These are phyloP conservation scores for Drosophila takahashii DNA, from an alignment of 1,140 invertebrate genomes.

Conservation along the genomic window DNA sequence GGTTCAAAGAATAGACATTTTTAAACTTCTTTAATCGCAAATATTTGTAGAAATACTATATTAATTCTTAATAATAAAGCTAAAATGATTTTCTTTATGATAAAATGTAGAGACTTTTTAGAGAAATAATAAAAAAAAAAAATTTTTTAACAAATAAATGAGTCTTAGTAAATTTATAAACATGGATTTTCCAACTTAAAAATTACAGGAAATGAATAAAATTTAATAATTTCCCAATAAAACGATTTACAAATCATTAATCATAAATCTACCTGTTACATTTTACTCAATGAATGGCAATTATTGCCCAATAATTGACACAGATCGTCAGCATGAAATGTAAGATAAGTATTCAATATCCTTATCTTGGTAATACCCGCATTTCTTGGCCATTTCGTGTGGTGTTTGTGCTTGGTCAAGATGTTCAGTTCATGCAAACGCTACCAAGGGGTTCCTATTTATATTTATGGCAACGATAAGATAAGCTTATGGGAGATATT, in stretches of 20 bases:
- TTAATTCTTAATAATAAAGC: too few species aligned
- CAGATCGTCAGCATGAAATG: slow-evolving; percentile 15
- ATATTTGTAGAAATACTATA: not conserved
- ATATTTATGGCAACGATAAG: slow-evolving; percentile 48
- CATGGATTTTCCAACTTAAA: too few species aligned
- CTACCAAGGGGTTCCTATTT: slow-evolving; percentile 48
- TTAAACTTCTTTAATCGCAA: not conserved
- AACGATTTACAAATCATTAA: too few species aligned
- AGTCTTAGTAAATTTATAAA: too few species aligned
- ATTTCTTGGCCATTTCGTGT: slow-evolving; percentile 5
- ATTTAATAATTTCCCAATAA: too few species aligned
- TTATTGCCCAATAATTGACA: not conserved
- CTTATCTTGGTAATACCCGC: slow-evolving; percentile 7
- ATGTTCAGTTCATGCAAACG: slow-evolving; percentile 24
- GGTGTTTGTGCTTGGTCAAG: slow-evolving; percentile 19
- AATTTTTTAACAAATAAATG: too few species aligned
- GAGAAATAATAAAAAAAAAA: too few species aligned
- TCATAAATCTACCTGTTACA: not conserved
- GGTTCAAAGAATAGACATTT: not conserved
- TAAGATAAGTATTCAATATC: slow-evolving; percentile 5
- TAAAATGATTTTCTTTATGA: too few species aligned
- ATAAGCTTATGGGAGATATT: slow-evolving; percentile 18
- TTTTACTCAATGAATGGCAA: slow-evolving; percentile 15
- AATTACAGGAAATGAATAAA: too few species aligned
- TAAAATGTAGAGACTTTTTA: too few species aligned